phyloP scores from a whole-genome alignment of 2,113 vertebrate species.

The Formicarius rufipectus region DNA sequence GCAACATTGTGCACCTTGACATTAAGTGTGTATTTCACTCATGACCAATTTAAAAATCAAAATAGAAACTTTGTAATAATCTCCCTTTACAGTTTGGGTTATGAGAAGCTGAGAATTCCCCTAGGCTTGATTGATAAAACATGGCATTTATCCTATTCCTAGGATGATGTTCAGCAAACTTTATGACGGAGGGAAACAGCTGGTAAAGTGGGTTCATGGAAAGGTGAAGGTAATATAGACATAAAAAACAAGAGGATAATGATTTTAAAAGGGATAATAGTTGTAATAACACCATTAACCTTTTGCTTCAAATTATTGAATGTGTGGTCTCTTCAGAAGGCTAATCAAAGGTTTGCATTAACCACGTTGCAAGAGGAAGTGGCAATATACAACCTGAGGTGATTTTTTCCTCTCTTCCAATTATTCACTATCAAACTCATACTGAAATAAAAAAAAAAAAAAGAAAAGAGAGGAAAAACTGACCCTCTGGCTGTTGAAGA shows the following conservation, averaged over 20 bases:
- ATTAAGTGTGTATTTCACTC: conserved; percentile 75
- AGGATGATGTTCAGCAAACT: conserved; percentile 90
- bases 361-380: conserved; percentile 50
- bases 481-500: not conserved
- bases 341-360: conserved; percentile 76
- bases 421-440: conserved; percentile 8
- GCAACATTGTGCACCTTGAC: conserved; percentile 51
- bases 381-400: conserved; percentile 53
- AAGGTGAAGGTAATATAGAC: conserved; percentile 98
- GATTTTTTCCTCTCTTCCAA: conserved; percentile 32
- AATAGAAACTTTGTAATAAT: conserved; percentile 85
- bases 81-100: conserved; percentile 72
- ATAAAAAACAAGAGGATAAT: conserved; percentile 89
- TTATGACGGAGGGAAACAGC: conserved; percentile 90
- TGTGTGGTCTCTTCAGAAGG: conserved; percentile 74
- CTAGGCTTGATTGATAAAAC: conserved; percentile 93
- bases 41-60: conserved; percentile 78
- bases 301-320: conserved; percentile 83
- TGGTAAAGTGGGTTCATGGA: conserved; percentile 95
- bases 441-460: not conserved
- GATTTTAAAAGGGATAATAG: conserved; percentile 93
- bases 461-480: not conserved
- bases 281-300: conserved; percentile 93
- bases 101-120: conserved; percentile 83
- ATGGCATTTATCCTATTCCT: conserved; percentile 89